A percentile compares a stretch with the other conserved stretches of the same genome.
phyloP scores from a whole-genome alignment of 2,113 vertebrate species.

The Vireo altiloquus region DNA sequence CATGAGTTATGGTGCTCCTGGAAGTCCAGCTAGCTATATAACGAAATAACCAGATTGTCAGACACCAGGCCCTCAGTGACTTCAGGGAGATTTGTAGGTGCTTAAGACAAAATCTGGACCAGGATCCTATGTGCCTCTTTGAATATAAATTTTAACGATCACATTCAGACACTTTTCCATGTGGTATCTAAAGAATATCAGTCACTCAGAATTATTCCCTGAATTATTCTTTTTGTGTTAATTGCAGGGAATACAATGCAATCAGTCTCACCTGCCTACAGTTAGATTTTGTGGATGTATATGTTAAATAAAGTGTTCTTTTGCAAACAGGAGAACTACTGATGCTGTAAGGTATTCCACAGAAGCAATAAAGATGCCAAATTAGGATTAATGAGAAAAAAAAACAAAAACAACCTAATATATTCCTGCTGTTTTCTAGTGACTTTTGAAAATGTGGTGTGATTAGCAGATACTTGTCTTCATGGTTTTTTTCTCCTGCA shows the following conservation, averaged over 20 bases:
- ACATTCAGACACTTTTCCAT: background rate
- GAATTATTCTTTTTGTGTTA: background rate
- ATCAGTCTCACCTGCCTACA: background rate
- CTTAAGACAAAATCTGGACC: background rate
- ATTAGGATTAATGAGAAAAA: background rate
- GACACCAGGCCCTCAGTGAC: background rate
- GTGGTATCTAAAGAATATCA: background rate
- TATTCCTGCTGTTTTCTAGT: background rate
- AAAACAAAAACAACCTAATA: background rate
- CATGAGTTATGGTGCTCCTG: background rate
- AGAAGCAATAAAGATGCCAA: background rate
- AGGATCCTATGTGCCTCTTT: background rate
- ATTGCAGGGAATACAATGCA: background rate
- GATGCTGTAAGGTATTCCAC: background rate
- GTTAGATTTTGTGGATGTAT: background rate
- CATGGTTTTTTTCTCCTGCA: background rate
- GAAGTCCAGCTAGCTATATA: background rate
- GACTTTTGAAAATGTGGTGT: background rate
- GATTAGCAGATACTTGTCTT: background rate
- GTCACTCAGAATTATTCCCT: background rate
- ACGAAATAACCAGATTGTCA: background rate
- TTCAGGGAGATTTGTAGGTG: background rate
- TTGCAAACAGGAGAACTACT: background rate
- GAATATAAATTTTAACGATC: background rate
- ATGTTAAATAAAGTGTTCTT: background rate